Evolutionary conservation across 2,113 vertebrate species (phyloP), one percentile per base, ranked within the genome.

Genomic region (Hyperoodon ampullatus): DNA sequence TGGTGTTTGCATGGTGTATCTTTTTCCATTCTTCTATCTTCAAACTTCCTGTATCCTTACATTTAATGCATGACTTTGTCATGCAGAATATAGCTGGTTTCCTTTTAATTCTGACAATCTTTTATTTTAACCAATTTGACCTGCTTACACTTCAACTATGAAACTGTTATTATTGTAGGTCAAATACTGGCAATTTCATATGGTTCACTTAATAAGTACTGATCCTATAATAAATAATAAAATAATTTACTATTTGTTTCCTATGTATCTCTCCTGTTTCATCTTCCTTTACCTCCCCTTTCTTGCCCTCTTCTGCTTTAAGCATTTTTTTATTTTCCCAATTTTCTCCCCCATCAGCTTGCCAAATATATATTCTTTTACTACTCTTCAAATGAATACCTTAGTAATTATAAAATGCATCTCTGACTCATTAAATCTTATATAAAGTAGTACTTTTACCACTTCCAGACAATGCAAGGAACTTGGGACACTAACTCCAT

Each of bases 351-450:
- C 19, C n/a, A 86, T 77, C 74, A 60, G 28, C 50, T 65, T 84
- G 44, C 75, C 68, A 75, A 72, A 72, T 53, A 82, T 16, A 80
- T 16, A 81, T 26, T 74, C n/a, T 81, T 81, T 39, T 28, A 50
- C 66, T 63, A 53, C 9, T 71, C 63, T 39, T 50, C 71, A 71
- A 61, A n/a, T 42, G 84, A 63, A 89, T 42, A 89, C 11, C 44
- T 75, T 66, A 84, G 47, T 30, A 39, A 90, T 47, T 94, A 18
- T 74, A 83, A 89, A 50, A 94, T 44, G 78, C 60, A 94, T 50
- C 19, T 63, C 28, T 83, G 35, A 94, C 15, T 74, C 47, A 74
- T 74, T 30, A 74, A 94, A 65, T 83, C 44, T 89, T 65, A 14
- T 19, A 65, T 63, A 82, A 88, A 75, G 63, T 66, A 83, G 68